Base-by-base conservation (phyloP, 2,888 invertebrate species). In the Hydropsyche betteni region DNA sequence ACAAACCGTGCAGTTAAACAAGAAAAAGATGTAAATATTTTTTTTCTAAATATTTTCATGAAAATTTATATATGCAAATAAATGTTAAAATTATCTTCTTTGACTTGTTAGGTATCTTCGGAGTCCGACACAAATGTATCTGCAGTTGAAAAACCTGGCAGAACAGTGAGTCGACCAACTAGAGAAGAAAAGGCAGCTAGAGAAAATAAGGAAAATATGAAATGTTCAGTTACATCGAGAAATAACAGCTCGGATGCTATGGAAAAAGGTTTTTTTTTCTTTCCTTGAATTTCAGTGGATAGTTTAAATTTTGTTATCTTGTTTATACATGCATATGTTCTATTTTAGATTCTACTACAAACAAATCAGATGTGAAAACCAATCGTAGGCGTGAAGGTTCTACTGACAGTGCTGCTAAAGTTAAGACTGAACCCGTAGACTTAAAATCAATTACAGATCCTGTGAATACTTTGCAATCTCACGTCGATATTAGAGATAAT, bases 21-120 rank as follows among this genome's bases (percentile, higher is more conserved):
- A 69, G 87, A 87, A 80, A 87, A 86, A 70, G 87, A 87, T 83
- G 86, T 86, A 71, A 80, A 77, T 52, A 10, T 52, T 14, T 1
- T 38, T 73, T 5, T 14, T 7, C 3, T 58, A 36, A 16, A 55
- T 55, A 55, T 55, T 55, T 10, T 86, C 79, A 81, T 76, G 68
- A 61, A 16, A 51, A 69, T 50, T 6, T 0, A 10, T 24, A 52
- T 55, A 53, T n/a, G 53, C 12, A n/a, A 4, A 14, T 7, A 55
- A 7, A 14, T 55, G n/a, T 6, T 55, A 55, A 14, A 16, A 7
- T 55, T 14, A n/a, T 70, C 24, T n/a, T n/a, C n/a, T n/a, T n/a
- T n/a, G n/a, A n/a, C 6, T 14, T 14, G 24, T n/a, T 69, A 78
- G 78, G 75, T 51, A 6, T 80, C 80, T 2, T 80, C 80, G 0